Evolutionary conservation across 2,113 vertebrate genomes (phyloP).

Genomic region (Loxodonta africana): DNA sequence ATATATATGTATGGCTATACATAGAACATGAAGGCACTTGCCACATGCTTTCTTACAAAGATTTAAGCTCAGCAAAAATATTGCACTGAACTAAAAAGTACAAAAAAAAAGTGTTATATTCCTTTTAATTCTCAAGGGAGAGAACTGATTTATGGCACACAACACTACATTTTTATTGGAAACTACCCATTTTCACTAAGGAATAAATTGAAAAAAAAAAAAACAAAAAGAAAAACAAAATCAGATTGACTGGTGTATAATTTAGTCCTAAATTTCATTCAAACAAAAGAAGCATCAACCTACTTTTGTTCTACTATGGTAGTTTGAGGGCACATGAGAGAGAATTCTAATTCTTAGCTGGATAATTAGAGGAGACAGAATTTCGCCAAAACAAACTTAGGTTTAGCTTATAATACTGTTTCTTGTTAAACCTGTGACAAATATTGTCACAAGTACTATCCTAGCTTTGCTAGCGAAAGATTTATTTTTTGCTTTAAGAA

Average conservation of each 20-base stretch:
- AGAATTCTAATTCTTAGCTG: constrained; percentile 63
- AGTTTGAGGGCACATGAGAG: constrained; percentile 34
- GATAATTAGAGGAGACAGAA: constrained; percentile 58
- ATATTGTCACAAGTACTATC: neutral
- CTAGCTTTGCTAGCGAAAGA: constrained; percentile 43
- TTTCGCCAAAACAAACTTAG: constrained; percentile 40
- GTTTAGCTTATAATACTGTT: constrained; percentile 57
- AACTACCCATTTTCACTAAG: constrained; percentile 67
- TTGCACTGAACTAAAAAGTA: constrained; percentile 26
- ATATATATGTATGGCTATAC: neutral
- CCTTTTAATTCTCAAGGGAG: constrained; percentile 63
- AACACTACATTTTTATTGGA: constrained; percentile 37
- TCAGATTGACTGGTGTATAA: constrained; percentile 56
- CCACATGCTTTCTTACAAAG: constrained; percentile 21
- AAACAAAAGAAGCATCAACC: constrained; percentile 71
- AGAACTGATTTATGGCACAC: neutral
- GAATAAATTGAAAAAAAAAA: constrained; percentile 46
- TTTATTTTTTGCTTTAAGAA: constrained; percentile 19
- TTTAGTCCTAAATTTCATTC: constrained; percentile 65
- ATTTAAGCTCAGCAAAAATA: constrained; percentile 38
- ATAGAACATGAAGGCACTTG: neutral
- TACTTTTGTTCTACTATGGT: constrained; percentile 57
- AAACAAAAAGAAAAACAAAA: neutral
- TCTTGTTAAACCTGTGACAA: constrained; percentile 59
- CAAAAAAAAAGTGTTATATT: neutral